Evolutionary conservation across 92 coral and sea anemone genomes (phyloP), one percentile per base, ranked within the genome.

Genomic region (Nematostella vectensis): DNA sequence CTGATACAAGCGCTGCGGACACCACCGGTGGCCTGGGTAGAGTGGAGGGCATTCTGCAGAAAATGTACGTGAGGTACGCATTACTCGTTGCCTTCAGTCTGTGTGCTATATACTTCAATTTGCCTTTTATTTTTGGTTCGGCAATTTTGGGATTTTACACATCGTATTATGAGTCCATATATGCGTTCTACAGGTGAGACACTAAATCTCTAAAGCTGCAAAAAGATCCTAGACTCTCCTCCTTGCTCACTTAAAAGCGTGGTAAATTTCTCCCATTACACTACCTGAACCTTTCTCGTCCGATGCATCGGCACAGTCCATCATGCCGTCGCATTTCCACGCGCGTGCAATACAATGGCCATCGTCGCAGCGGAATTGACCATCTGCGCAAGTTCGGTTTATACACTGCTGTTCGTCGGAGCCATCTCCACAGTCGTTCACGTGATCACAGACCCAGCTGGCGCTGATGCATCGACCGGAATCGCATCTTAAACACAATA

Each of bases 271-370:
- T n/a, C n/a, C n/a, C n/a, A n/a, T n/a, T n/a, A n/a, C n/a, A n/a
- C n/a, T n/a, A n/a, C n/a, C n/a, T n/a, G n/a, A 6, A 91, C 98
- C 93, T 39, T 26, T 70, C 59, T 91, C 98, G 54, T 91, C 98
- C 2, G 88, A 82, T 21, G 83, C 75, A 49, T 81, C 98, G 17
- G n/a, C 48, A 58, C 98, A 91, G 58, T 91, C 98, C 18, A n/a
- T 30, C 2, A 60, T 17, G 2, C 98, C 96, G 65, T 91, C 98
- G 53, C 98, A 91, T 6, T 29, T 73, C 96, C 95, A 91, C 18
- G 30, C 78, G 9, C 62, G 55, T 11, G 49, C 68, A 33, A 91
- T 82, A 65, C 98, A 91, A 23, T 61, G 77, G 6, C 79, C 77
- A 45, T 23, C 59, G 24, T 29, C 25, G 29, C 98, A 91, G 19